Conservation (phyloP, 37 sponge, comb jelly and placozoan genomes). For the Tethya wilhelma region DNA sequence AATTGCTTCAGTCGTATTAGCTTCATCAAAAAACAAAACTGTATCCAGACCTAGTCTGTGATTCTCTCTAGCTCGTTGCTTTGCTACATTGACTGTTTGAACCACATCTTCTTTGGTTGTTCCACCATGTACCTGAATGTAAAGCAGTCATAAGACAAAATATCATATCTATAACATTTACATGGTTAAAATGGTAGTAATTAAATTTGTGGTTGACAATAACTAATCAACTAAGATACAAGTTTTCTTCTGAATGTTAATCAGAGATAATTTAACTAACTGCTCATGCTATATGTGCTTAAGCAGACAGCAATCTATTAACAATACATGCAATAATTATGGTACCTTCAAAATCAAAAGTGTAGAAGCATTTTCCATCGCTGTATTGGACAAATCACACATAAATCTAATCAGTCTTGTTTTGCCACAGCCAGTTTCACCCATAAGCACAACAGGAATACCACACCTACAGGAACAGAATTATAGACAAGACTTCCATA, state of each 20-base stretch:
- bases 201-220: too few species aligned
- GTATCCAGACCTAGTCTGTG: slow-evolving; percentile 46
- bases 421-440: slow-evolving; percentile 95
- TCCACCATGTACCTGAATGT: slow-evolving; percentile 65
- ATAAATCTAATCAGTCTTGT: slow-evolving; percentile 49
- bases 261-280: too few species aligned
- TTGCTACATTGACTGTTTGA: slow-evolving; percentile 37
- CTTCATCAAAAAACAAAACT: slow-evolving; percentile 97
- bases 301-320: neutral
- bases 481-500: too few species aligned
- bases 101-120: slow-evolving; percentile 52
- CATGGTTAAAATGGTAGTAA: too few species aligned
- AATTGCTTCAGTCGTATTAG: slow-evolving; percentile 90
- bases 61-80: slow-evolving; percentile 56
- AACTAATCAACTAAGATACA: too few species aligned
- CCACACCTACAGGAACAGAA: slow-evolving; percentile 74
- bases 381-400: slow-evolving; percentile 25
- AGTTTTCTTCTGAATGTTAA: too few species aligned
- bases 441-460: slow-evolving; percentile 94
- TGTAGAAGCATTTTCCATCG: slow-evolving; percentile 8
- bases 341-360: slow-evolving; percentile 21
- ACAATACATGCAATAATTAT: neutral
- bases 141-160: neutral
- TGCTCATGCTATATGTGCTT: too few species aligned
- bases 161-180: too few species aligned